These are phyloP conservation scores for Scelioninae gen. 2 DNA, from an alignment of 2,888 invertebrate species.

Conservation along the genomic window DNA sequence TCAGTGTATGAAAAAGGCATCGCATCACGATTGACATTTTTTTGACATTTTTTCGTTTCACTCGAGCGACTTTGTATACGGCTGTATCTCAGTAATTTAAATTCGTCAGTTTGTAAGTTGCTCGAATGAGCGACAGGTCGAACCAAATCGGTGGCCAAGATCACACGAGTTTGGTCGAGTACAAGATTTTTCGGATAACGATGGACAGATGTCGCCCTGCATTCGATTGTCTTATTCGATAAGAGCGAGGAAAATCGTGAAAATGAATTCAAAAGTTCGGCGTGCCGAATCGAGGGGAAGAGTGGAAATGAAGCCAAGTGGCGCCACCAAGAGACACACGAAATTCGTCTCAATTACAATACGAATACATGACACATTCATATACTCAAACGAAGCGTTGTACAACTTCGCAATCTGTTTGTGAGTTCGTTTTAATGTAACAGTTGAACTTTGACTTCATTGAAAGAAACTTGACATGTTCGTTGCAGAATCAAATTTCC, in stretches of 20 bases:
- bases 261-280: not conserved
- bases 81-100: not conserved
- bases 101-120: conserved; percentile 1
- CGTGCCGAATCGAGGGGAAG: not conserved
- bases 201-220: not conserved
- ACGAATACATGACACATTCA: too few species aligned
- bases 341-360: too few species aligned
- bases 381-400: too few species aligned
- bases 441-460: too few species aligned
- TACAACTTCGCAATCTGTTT: too few species aligned
- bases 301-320: too few species aligned
- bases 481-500: conserved; percentile 30
- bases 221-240: conserved; percentile 7
- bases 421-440: too few species aligned
- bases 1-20: too few species aligned
- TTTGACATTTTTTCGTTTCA: too few species aligned
- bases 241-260: not conserved
- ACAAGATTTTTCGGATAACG: conserved; percentile 8
- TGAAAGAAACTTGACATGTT: conserved; percentile 5
- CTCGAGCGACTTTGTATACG: conserved; percentile 4
- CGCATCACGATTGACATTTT: too few species aligned
- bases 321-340: conserved; percentile 1
- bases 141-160: conserved; percentile 16
- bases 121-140: not conserved
- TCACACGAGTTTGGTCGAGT: conserved; percentile 34